Percentiles rank a stretch among this genome's conserved stretches.
These are phyloP conservation scores for Agrotis segetum DNA, from an alignment of 2,888 invertebrate species.

Conservation along the genomic window DNA sequence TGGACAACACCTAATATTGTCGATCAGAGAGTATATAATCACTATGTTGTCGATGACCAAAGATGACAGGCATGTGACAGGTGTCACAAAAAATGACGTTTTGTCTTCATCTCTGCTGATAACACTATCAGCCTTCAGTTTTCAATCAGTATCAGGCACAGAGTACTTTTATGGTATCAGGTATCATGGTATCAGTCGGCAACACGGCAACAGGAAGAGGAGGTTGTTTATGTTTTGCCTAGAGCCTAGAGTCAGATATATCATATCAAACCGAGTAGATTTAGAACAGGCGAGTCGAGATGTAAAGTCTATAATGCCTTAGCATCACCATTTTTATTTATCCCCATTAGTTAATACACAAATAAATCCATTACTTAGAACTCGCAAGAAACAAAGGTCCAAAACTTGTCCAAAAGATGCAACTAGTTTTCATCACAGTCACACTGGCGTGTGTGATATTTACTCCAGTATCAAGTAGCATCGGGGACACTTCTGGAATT, in stretches of 20 bases:
- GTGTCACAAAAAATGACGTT: not conserved
- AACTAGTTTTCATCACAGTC: conserved; percentile 12
- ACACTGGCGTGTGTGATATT: conserved; percentile 58
- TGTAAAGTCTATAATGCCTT: conserved; percentile 7
- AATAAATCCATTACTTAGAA: not conserved
- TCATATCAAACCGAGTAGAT: not conserved
- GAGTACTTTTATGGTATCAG: too few species aligned
- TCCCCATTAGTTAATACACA: not conserved
- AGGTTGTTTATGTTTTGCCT: conserved; percentile 1
- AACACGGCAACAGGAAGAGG: too few species aligned
- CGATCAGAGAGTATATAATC: too few species aligned
- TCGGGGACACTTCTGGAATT: conserved; percentile 90
- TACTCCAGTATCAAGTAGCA: conserved; percentile 71
- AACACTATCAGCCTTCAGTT: too few species aligned
- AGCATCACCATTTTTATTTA: conserved; percentile 15
- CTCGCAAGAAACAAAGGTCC: not conserved
- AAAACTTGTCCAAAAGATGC: conserved; percentile 50
- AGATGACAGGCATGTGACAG: not conserved
- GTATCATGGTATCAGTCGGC: too few species aligned
- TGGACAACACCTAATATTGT: too few species aligned
- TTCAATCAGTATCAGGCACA: too few species aligned
- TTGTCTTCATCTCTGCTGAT: conserved; percentile 5
- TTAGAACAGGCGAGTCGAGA: not conserved
- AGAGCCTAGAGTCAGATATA: not conserved
- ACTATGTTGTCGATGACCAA: too few species aligned